Percentiles rank a stretch among this genome's conserved stretches.
phyloP scores from a whole-genome alignment of 2,888 invertebrate species.

The Zeuzera pyrina region DNA sequence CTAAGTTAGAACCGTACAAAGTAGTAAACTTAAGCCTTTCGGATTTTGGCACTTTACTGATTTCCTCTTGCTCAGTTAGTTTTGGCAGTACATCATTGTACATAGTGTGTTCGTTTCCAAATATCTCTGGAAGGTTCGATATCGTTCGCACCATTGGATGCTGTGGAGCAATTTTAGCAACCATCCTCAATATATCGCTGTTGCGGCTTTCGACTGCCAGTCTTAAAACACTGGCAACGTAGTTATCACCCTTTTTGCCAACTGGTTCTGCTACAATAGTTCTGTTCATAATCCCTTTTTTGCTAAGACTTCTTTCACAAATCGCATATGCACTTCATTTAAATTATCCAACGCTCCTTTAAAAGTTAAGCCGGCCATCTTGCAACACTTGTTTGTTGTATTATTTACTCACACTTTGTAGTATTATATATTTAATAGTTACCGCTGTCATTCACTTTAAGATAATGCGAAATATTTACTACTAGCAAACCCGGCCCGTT shows the following conservation, averaged over 20 bases:
- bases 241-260: constrained; percentile 28
- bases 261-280: not conserved
- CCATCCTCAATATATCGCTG: not conserved
- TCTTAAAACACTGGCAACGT: not conserved
- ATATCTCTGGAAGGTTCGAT: not conserved
- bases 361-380: not conserved
- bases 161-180: not conserved
- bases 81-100: not conserved
- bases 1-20: not conserved
- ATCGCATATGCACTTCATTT: not conserved
- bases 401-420: too few species aligned
- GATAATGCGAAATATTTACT: too few species aligned
- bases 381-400: too few species aligned
- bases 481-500: too few species aligned
- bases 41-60: not conserved
- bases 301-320: not conserved
- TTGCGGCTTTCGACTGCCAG: not conserved
- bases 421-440: too few species aligned
- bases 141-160: not conserved
- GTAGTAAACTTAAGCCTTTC: not conserved
- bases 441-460: too few species aligned
- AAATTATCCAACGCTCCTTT: not conserved
- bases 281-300: not conserved
- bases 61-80: not conserved
- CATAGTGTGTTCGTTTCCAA: not conserved